These are phyloP conservation scores for Diadegma fenestrale DNA, from an alignment of 2,888 invertebrate species.

Conservation along the genomic window DNA sequence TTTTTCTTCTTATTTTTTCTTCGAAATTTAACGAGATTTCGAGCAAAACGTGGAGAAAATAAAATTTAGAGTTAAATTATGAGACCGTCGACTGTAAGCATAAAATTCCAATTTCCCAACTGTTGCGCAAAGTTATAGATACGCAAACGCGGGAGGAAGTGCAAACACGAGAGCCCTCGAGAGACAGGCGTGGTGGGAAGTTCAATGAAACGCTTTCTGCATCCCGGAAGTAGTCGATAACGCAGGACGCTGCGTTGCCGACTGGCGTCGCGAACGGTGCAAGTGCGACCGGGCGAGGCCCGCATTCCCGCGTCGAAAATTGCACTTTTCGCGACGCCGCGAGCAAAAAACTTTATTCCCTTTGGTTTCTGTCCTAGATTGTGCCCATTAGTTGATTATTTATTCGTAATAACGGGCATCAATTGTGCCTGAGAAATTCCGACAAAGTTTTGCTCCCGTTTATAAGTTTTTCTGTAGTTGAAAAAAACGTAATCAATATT, in stretches of 20 bases:
- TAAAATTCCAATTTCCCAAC: slow-evolving; percentile 74
- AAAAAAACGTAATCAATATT: background rate
- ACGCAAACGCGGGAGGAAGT: slow-evolving; percentile 75
- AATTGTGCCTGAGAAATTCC: background rate
- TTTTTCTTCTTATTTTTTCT: too few species aligned
- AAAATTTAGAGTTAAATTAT: background rate
- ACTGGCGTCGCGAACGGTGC: slow-evolving; percentile 19
- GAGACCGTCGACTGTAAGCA: slow-evolving; percentile 4
- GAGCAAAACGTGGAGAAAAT: background rate
- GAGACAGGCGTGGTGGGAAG: slow-evolving; percentile 74
- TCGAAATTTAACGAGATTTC: background rate
- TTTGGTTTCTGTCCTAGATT: background rate
- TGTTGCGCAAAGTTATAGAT: slow-evolving; percentile 79
- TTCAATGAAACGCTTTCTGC: slow-evolving; percentile 37
- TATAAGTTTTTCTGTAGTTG: background rate
- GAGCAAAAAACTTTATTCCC: background rate
- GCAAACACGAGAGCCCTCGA: slow-evolving; percentile 39
- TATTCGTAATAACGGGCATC: background rate
- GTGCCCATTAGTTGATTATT: background rate
- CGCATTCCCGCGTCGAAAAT: background rate
- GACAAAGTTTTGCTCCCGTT: background rate
- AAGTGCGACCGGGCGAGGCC: background rate
- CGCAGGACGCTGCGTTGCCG: slow-evolving; percentile 51
- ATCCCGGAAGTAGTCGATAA: slow-evolving; percentile 77
- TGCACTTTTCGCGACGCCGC: background rate